phyloP scores from a whole-genome alignment of 2,797 vertebrate genomes.

The Decapterus maruadsi region DNA sequence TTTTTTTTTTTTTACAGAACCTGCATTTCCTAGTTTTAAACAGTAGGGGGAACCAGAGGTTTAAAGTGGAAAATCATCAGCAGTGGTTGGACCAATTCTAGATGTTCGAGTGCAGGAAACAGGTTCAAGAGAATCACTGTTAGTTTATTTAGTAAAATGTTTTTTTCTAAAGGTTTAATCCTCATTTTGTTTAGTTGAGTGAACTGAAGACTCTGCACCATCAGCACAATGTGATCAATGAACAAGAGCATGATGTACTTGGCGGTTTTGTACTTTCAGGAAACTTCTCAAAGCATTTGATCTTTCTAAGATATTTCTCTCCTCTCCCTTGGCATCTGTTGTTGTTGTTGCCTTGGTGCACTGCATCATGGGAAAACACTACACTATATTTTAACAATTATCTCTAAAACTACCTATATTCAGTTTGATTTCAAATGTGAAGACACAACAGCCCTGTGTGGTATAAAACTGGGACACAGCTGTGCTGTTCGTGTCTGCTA shows the following conservation, averaged over 20 bases:
- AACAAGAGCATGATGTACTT: too few species aligned
- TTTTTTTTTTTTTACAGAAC: not conserved
- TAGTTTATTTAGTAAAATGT: not conserved
- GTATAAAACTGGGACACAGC: not conserved
- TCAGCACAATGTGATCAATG: not conserved
- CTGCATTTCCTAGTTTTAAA: slow-evolving; percentile 24
- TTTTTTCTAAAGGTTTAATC: not conserved
- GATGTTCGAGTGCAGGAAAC: not conserved
- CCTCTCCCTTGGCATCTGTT: too few species aligned
- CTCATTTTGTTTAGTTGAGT: not conserved
- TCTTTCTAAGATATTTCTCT: too few species aligned
- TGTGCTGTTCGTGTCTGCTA: not conserved
- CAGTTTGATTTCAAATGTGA: not conserved
- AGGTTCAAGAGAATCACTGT: not conserved
- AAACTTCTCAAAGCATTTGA: too few species aligned
- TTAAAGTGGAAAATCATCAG: slow-evolving; percentile 11
- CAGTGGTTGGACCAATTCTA: not conserved
- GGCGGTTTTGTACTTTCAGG: too few species aligned
- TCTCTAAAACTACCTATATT: not conserved
- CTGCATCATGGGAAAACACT: not conserved
- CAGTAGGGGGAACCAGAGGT: slow-evolving; percentile 63
- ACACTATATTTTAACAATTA: not conserved
- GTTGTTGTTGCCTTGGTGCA: not conserved
- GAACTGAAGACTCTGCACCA: not conserved
- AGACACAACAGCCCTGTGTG: too few species aligned